Evolutionary conservation across 2,797 vertebrate species (phyloP).

Genomic region (Diplodus puntazzo): DNA sequence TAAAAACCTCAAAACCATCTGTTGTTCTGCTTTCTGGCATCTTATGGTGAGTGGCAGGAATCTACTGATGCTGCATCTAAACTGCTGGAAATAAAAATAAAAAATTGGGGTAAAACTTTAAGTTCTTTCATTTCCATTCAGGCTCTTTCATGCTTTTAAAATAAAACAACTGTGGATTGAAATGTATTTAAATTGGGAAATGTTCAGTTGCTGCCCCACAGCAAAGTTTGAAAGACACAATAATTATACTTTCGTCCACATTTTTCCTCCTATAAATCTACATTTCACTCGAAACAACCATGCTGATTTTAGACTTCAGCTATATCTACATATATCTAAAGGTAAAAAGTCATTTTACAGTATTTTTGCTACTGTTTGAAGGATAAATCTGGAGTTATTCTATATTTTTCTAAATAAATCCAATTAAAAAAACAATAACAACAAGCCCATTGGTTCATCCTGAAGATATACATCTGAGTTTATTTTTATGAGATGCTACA

Average conservation of each 20-base stretch:
- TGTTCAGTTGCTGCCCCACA: too few relatives aligned
- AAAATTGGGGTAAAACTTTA: not conserved
- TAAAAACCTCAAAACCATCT: constrained; percentile 9
- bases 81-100: constrained; percentile 27
- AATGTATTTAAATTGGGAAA: not conserved
- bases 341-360: too few relatives aligned
- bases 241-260: too few relatives aligned
- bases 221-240: too few relatives aligned
- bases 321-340: too few relatives aligned
- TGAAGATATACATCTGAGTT: not conserved
- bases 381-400: too few relatives aligned
- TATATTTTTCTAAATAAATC: too few relatives aligned
- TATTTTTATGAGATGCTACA: not conserved
- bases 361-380: too few relatives aligned
- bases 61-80: constrained; percentile 43
- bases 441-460: not conserved
- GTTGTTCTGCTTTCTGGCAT: constrained; percentile 59
- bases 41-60: constrained; percentile 53
- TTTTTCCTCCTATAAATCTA: too few relatives aligned
- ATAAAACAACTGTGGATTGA: not conserved
- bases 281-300: too few relatives aligned
- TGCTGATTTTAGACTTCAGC: too few relatives aligned
- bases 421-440: too few relatives aligned
- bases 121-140: constrained; percentile 6
- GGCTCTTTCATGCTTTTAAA: not conserved